Conservation (phyloP, 2,888 invertebrate genomes). For the Bombyx huttoni region DNA sequence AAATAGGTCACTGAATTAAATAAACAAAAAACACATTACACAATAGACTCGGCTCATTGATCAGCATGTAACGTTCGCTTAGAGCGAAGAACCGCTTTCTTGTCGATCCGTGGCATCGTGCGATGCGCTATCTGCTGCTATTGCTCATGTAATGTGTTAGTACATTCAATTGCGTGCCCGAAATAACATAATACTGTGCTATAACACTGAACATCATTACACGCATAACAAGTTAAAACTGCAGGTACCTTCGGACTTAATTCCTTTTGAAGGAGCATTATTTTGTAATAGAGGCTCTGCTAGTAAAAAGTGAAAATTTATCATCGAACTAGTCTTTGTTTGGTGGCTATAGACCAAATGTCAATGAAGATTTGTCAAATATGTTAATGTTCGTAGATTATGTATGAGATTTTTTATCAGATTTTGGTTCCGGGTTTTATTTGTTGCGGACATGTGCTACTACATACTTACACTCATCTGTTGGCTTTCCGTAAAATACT, state of each 20-base stretch:
- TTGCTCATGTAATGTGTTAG: constrained; percentile 52
- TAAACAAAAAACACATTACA: constrained; percentile 15
- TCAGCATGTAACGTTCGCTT: constrained; percentile 28
- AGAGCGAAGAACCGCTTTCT: constrained; percentile 23
- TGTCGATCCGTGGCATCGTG: constrained; percentile 29
- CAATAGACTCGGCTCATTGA: constrained; percentile 36
- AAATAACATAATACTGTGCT: constrained; percentile 53
- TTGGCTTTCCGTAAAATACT: no score
- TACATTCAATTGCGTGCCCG: constrained; percentile 61
- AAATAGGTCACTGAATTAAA: constrained; percentile 5
- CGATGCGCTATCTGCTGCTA: constrained; percentile 16
- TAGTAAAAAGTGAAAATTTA: no score
- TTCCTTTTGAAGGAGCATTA: neutral
- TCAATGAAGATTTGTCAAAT: no score
- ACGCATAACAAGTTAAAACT: neutral
- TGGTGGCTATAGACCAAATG: no score
- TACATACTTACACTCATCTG: no score
- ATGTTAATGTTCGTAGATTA: no score
- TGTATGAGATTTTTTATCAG: no score
- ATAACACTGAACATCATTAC: constrained; percentile 37
- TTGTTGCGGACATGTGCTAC: no score
- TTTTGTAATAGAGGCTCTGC: no score
- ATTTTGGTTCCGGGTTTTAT: no score
- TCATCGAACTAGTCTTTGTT: no score
- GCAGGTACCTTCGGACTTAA: neutral